Base-by-base conservation (phyloP, 2,888 invertebrate genomes). In the Monochamus alternatus region DNA sequence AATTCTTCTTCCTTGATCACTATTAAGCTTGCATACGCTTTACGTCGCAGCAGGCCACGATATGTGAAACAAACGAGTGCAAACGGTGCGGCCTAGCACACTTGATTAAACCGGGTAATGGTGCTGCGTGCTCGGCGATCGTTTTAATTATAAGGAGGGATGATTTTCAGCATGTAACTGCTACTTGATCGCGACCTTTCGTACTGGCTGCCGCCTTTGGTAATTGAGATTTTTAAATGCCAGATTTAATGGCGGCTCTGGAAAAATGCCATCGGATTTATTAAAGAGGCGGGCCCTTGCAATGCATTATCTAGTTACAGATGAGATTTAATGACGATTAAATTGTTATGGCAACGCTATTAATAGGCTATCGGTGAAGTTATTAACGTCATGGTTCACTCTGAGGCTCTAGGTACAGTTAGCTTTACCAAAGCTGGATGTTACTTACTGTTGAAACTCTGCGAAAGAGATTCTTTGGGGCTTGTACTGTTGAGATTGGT, bases 171-270 rank as follows among this genome's bases (percentile, higher is more conserved):
- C 74, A 60, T 71, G 74, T 71, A 76, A 74, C 74, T 71, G 76
- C 76, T 76, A 76, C 76, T 76, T 76, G 74, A 71, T 63, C 69
- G 74, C 76, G 76, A 76, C 76, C 76, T 76, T 74, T 76, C 60
- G 30, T 67, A 66, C 12, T 43, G 31, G 62, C 67, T 59, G 69
- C 68, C 73, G 73, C 68, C 73, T 75, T 65, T 69, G 66, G 52
- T 81, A 82, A 82, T 83, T 82, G 80, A 77, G 74, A 82, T 81
- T 82, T 83, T 83, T 83, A 83, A 82, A 83, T 83, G 83, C 81
- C 82, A 83, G 81, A 83, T 83, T 76, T 82, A 82, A 83, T 81
- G 75, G 78, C 72, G 58, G 71, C 65, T 74, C 58, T 55, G 66
- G 62, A 77, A 75, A 79, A 76, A 64, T 74, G 30, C 72, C 43